Evolutionary conservation across 2,888 invertebrate species (phyloP).

Genomic region (Diarsia brunnea): DNA sequence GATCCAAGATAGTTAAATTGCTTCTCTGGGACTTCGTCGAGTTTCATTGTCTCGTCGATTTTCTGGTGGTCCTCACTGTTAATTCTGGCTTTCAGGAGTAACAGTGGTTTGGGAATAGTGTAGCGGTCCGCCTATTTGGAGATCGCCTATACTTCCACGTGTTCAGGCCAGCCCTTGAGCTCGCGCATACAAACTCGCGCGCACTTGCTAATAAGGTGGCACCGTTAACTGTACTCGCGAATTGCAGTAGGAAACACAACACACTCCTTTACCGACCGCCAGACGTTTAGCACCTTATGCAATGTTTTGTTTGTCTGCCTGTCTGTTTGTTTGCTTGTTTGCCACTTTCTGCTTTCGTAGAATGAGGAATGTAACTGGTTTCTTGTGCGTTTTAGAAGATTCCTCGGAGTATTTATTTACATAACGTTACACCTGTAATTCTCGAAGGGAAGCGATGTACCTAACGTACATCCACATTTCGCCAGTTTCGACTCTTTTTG

Average conservation of each 20-base stretch:
- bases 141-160: background rate
- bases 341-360: constrained; percentile 35
- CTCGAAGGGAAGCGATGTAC: background rate
- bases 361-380: constrained; percentile 34
- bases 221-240: constrained; percentile 63
- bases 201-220: constrained; percentile 60
- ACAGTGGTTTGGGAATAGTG: too few relatives aligned
- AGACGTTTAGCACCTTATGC: constrained; percentile 52
- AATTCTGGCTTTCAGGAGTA: too few relatives aligned
- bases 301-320: constrained; percentile 50
- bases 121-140: too few relatives aligned
- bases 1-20: too few relatives aligned
- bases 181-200: constrained; percentile 43
- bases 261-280: constrained; percentile 38
- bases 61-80: too few relatives aligned
- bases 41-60: too few relatives aligned
- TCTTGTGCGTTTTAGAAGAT: background rate
- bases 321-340: constrained; percentile 40
- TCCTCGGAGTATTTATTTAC: background rate
- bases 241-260: constrained; percentile 55
- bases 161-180: constrained; percentile 39
- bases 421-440: background rate
- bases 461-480: background rate
- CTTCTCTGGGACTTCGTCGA: too few relatives aligned
- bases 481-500: background rate